Base-by-base conservation (phyloP, 2,888 invertebrate genomes). In the Pherbina coryleti region DNA sequence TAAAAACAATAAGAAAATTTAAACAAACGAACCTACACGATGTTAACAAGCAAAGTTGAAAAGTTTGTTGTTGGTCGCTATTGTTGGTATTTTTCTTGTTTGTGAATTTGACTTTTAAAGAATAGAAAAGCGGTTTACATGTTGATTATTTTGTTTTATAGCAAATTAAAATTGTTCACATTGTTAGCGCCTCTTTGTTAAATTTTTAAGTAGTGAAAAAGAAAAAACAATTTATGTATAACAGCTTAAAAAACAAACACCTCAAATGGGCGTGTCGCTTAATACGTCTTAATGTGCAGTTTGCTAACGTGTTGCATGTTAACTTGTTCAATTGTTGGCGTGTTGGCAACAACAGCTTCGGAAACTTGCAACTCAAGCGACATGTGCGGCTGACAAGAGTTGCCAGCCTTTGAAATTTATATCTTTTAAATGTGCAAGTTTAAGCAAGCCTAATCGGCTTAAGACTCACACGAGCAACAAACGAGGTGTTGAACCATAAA, bases 401-500 rank as follows among this genome's bases (percentile, higher is more conserved):
- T 72, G 72, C 57, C 57, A 69, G 28, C 69, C 25, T 51, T 49
- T 19, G 28, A 25, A 51, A 69, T 69, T 69, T 69, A 69, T 69
- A 49, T 72, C 57, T n/a, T 34, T 55, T 72, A 60, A 72, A 72
- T 72, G 72, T 57, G 69, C 31, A 51, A 69, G 69, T 51, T 51
- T 19, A 34, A 25, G 64, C 64, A 19, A 25, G 67, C 67, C 22
- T 69, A 51, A 69, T 17, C 25, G 69, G 51, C 69, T 67, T 67
- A 44, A 22, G 67, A 22, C 69, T 60, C 72, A 53, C 51, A 64
- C 19, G 51, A 34, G 22, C 25, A 37, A 53, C 49, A 62, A 64
- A 62, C 62, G 64, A 74, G 74, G 74, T 74, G 74, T 74, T 51
- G 74, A 73, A 44, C 49, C 73, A 73, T 73, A 19, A 71, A 71